These are phyloP conservation scores for Drosophila elegans DNA, from an alignment of 1,140 invertebrate genomes.

Conservation along the genomic window DNA sequence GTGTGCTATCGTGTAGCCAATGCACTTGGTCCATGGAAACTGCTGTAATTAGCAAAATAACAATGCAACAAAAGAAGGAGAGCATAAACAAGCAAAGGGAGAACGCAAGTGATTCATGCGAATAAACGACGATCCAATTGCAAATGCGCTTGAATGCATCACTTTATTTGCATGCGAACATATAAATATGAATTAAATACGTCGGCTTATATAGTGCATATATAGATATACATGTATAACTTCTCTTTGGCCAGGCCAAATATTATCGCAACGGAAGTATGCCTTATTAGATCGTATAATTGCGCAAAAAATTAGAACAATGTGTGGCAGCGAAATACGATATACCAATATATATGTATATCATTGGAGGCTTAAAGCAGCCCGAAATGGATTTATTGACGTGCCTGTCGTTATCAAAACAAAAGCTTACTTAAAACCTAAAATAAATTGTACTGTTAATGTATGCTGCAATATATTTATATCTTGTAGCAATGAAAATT, in stretches of 20 bases:
- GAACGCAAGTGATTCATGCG: constrained; percentile 43
- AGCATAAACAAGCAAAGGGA: constrained; percentile 7
- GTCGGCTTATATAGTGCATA: neutral
- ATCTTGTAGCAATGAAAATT: too few relatives aligned
- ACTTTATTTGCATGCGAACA: neutral
- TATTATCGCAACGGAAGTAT: constrained; percentile 36
- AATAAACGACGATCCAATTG: constrained; percentile 6
- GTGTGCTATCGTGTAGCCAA: neutral
- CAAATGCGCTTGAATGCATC: constrained; percentile 7
- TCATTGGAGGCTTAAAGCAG: neutral
- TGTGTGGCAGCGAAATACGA: neutral
- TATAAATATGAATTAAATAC: neutral
- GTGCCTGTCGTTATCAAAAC: neutral
- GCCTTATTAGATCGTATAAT: constrained; percentile 39
- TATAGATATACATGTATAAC: neutral
- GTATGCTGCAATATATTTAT: too few relatives aligned
- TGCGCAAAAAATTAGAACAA: constrained; percentile 6
- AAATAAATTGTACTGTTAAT: neutral
- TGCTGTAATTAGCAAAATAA: constrained; percentile 30
- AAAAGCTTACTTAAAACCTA: neutral
- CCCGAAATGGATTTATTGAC: neutral
- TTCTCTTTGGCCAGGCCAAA: constrained; percentile 10
- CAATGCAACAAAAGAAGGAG: constrained; percentile 24
- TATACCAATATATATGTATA: neutral
- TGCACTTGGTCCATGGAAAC: constrained; percentile 19